These are phyloP conservation scores for Entosphenus tridentatus DNA, from an alignment of 2,113 vertebrate species.

Conservation along the genomic window DNA sequence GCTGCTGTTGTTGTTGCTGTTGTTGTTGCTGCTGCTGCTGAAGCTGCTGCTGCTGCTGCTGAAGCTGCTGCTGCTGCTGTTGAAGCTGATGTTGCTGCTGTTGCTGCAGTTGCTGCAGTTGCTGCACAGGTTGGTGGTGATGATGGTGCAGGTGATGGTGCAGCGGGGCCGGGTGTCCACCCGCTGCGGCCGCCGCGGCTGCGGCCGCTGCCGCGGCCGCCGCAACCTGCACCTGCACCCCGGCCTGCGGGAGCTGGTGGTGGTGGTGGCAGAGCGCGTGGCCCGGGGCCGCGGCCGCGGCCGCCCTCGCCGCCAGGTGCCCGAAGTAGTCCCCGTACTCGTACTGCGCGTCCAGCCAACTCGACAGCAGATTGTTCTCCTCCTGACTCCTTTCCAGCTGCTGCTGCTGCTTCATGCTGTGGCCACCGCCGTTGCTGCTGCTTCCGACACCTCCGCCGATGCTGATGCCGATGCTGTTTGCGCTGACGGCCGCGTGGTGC, in stretches of 20 bases:
- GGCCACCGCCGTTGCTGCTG: slow-evolving; percentile 2
- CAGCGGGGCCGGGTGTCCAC: too few relatives aligned
- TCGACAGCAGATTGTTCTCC: background rate
- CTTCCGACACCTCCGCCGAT: background rate
- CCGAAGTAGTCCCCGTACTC: slow-evolving; percentile 6
- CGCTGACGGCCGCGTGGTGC: too few relatives aligned
- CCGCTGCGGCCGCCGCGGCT: background rate
- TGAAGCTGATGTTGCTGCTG: too few relatives aligned
- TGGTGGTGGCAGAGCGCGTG: background rate
- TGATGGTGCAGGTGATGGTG: too few relatives aligned
- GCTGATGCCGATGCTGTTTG: slow-evolving; percentile 1
- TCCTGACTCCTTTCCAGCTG: background rate
- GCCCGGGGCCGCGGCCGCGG: background rate
- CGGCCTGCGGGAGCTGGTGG: background rate
- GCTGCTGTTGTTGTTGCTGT: too few relatives aligned
- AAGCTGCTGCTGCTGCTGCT: too few relatives aligned
- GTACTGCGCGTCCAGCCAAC: slow-evolving; percentile 3
- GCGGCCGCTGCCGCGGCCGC: background rate
- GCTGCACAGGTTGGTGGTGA: too few relatives aligned
- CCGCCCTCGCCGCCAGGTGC: background rate
- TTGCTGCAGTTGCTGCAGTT: too few relatives aligned
- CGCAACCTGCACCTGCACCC: background rate
- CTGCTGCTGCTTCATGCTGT: background rate
- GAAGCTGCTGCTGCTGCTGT: too few relatives aligned
- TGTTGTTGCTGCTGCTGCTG: too few relatives aligned